phyloP scores from a whole-genome alignment of 37 sponge, comb jelly and placozoan species.

The Dysidea cf. avara region DNA sequence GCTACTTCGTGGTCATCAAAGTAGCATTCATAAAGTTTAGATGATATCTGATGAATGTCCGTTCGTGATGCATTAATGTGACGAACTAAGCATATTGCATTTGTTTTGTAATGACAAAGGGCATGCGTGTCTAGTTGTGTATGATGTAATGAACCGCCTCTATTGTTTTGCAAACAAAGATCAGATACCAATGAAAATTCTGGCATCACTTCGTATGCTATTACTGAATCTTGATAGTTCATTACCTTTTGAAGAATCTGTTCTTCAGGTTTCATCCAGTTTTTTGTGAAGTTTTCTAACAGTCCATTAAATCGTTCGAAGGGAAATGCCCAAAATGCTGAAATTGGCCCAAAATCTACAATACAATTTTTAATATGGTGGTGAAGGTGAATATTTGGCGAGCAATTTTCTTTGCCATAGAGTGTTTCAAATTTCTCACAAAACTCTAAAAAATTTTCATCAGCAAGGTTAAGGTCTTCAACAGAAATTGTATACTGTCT shows the following conservation, averaged over 20 bases:
- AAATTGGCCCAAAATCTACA: slow-evolving; percentile 40
- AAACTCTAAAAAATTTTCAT: no score
- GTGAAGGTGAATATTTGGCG: slow-evolving; percentile 54
- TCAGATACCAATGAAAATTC: not conserved
- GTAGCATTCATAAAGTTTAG: no score
- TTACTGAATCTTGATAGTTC: slow-evolving; percentile 1
- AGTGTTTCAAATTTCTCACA: no score
- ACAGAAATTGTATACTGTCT: not conserved
- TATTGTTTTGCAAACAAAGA: not conserved
- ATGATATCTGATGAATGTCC: no score
- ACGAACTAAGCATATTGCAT: slow-evolving; percentile 3
- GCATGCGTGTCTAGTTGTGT: not conserved
- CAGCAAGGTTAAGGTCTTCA: no score
- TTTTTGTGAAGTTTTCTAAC: slow-evolving; percentile 14
- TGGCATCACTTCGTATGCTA: no score
- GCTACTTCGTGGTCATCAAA: no score
- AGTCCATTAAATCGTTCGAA: slow-evolving; percentile 63
- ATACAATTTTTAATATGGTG: slow-evolving; percentile 43
- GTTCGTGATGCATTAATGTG: not conserved
- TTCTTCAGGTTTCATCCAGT: slow-evolving; percentile 11
- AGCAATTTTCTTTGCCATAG: no score
- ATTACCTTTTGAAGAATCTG: slow-evolving; percentile 3
- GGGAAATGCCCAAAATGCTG: slow-evolving; percentile 51
- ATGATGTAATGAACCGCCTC: not conserved
- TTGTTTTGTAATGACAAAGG: not conserved